Base-by-base conservation (phyloP, 2,888 invertebrate genomes). In the Eurois occulta region DNA sequence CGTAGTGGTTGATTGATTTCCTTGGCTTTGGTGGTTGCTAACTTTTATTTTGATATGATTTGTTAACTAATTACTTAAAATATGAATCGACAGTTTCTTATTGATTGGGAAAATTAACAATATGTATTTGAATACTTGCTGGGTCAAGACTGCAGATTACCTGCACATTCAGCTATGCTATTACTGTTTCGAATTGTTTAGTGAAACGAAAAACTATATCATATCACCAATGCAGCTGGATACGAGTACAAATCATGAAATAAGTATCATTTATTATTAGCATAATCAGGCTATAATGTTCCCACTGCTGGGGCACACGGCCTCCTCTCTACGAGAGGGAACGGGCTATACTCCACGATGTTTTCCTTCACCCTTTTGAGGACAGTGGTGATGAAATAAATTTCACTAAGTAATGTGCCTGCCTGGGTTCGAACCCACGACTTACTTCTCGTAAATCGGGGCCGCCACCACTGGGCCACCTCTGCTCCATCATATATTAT, bases 231-330 rank as follows among this genome's bases (percentile, higher is more conserved):
- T 72, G 35, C 64, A 60, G 32, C 28, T 41, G 21, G 48, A 65
- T 62, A 77, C 79, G 75, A 76, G 78, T 72, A 75, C 75, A 64
- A 58, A 71, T 76, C 32, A 32, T 77, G 72, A 84, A 72, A 84
- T 65, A 67, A 67, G 70, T n/a, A 48, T 75, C 72, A 77, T 75
- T 64, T 68, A 32, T 18, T 60, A 32, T 60, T n/a, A n/a, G n/a
- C n/a, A n/a, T n/a, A n/a, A n/a, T n/a, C n/a, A n/a, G n/a, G n/a
- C n/a, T n/a, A n/a, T n/a, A n/a, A n/a, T n/a, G n/a, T n/a, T n/a
- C n/a, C n/a, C n/a, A n/a, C n/a, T n/a, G n/a, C n/a, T n/a, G n/a
- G n/a, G n/a, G n/a, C n/a, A n/a, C n/a, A n/a, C n/a, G n/a, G n/a
- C n/a, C n/a, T n/a, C n/a, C n/a, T n/a, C n/a, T n/a, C n/a, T n/a